Base-by-base conservation (phyloP, 2,888 invertebrate genomes). In the Drepana falcataria region DNA sequence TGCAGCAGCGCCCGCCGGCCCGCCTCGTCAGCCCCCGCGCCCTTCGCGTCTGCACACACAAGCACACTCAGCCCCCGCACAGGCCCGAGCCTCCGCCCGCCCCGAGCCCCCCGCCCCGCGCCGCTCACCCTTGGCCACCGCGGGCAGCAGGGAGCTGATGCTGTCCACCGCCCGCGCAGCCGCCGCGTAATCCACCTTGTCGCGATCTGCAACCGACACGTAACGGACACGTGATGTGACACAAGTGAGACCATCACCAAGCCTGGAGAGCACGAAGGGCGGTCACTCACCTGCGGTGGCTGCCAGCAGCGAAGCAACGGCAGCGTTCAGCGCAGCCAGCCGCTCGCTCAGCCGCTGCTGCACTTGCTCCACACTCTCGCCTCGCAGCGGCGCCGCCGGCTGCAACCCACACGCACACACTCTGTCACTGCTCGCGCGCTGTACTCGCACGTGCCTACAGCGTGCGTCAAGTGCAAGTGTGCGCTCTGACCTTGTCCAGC, bases 101-200 rank as follows among this genome's bases (percentile, higher is more conserved):
- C 44, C 2, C 1, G 9, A 1, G 9, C 6, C 9, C 3, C 44
- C 44, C 6, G 9, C 44, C 9, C 44, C 6, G 9, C 44, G 9
- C 6, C 51, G 48, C 60, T 68, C 59, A 85, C 87, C 87, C 63
- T 71, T 71, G 2, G 79, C 65, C 2, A 86, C 66, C n/a, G 70
- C 72, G 1, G 85, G 82, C 59, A 81, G 68, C 47, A 80, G 56
- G 3, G 79, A 72, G 3, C 76, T 68, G 35, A 87, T 77, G 0
- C 71, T 69, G 2, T 53, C 55, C 3, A 83, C 53, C 0, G 84
- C 80, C 21, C 65, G 48, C 35, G 81, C 77, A 0, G 83, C 79
- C 0, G 74, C 66, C 0, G 53, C 69, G 53, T 77, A 79, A 56
- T 86, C 81, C 0, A 75, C 73, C 2, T 78, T 73, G 2, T 77